phyloP scores from a whole-genome alignment of 2,888 invertebrate species.

The Drosophila pseudotakahashii region DNA sequence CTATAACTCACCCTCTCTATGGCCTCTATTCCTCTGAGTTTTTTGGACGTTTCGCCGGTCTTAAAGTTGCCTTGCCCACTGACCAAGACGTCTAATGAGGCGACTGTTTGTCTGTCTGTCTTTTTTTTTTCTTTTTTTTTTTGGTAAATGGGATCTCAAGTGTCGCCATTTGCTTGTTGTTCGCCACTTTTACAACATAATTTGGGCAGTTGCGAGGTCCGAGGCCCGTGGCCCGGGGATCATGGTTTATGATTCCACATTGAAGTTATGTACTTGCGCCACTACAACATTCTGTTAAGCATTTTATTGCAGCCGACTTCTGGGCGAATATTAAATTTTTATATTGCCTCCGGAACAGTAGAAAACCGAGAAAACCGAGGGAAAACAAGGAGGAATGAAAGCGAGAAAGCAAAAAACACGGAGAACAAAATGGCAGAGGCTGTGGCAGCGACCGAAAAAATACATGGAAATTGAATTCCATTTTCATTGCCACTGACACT shows the following conservation, averaged over 20 bases:
- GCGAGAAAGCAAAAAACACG: conserved; percentile 1
- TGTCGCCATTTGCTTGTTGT: conserved; percentile 39
- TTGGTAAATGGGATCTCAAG: conserved; percentile 32
- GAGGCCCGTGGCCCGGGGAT: conserved; percentile 1
- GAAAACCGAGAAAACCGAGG: conserved; percentile 13
- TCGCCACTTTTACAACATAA: conserved; percentile 66
- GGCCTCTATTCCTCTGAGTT: background rate
- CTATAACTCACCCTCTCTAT: background rate
- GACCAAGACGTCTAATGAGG: conserved; percentile 38
- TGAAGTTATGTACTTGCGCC: conserved; percentile 25
- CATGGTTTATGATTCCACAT: conserved; percentile 45
- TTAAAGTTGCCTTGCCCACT: conserved; percentile 12
- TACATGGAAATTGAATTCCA: conserved; percentile 64
- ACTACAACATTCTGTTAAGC: conserved; percentile 32
- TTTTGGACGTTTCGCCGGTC: background rate
- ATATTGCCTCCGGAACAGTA: conserved; percentile 39
- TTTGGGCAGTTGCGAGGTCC: conserved; percentile 33
- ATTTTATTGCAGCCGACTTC: conserved; percentile 66
- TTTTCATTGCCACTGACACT: conserved; percentile 41
- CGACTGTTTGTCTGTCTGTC: conserved; percentile 21
- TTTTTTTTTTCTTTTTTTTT: background rate
- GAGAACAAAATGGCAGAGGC: conserved; percentile 14
- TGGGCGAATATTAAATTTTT: conserved; percentile 74
- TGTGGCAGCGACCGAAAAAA: conserved; percentile 5
- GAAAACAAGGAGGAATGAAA: background rate